A percentile compares a stretch with the other conserved stretches of the same genome.
Evolutionary conservation across 2,113 vertebrate genomes (phyloP).

Genomic region (Odocoileus hemionus): DNA sequence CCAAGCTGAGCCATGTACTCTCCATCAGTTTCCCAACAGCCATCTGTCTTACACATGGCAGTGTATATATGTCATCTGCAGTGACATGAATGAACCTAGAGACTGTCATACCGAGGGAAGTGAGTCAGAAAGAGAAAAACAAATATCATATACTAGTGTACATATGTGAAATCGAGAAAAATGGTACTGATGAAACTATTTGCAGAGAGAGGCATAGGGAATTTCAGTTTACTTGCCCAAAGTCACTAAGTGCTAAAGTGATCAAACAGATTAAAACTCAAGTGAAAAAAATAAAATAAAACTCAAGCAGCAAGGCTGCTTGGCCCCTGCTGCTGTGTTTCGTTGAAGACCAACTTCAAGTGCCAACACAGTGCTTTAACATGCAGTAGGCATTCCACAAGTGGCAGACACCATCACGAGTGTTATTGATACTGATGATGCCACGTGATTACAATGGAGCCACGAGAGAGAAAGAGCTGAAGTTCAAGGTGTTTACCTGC

Average conservation of each 20-base stretch:
- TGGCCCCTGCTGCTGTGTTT: neutral
- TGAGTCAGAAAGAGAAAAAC: neutral
- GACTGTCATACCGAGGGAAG: neutral
- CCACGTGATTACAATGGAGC: neutral
- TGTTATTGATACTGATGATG: accelerated
- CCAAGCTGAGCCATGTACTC: neutral
- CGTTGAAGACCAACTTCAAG: neutral
- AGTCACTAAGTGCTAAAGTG: neutral
- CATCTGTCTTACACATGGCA: neutral
- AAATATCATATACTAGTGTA: neutral
- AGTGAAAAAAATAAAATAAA: neutral
- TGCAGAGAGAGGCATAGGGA: neutral
- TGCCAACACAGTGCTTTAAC: neutral
- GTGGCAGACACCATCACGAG: accelerated
- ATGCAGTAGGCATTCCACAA: accelerated
- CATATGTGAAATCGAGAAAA: neutral
- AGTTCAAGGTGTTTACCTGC: neutral
- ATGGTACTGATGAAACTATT: neutral
- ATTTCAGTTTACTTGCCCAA: neutral
- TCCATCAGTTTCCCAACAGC: neutral
- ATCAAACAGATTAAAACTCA: neutral
- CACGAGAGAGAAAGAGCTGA: neutral
- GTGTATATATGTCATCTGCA: neutral
- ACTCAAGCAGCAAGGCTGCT: neutral
- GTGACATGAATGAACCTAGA: neutral